Conservation (phyloP, 2,113 vertebrate species). For the Rostratula benghalensis region DNA sequence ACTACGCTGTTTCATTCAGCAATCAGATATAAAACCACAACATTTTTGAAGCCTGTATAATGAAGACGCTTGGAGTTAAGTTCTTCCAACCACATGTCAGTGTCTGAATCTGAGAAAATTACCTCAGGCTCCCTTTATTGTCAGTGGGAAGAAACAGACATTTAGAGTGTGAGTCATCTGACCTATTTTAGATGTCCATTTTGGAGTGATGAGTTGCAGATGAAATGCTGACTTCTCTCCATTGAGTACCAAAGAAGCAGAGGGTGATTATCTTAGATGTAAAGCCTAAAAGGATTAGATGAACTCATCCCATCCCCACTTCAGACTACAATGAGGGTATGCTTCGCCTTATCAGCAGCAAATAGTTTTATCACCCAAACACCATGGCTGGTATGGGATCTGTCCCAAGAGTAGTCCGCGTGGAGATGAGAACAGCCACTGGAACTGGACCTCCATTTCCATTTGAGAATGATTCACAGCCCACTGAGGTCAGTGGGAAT, state of each 20-base stretch:
- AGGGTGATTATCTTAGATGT: background rate
- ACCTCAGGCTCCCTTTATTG: constrained; percentile 16
- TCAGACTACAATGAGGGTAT: background rate
- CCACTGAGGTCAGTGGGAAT: background rate
- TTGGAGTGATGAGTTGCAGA: constrained; percentile 45
- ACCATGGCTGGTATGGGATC: background rate
- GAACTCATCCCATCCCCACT: background rate
- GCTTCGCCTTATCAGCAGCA: background rate
- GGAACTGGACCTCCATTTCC: background rate
- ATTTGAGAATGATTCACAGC: background rate
- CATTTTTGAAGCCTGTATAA: background rate
- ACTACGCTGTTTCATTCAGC: background rate
- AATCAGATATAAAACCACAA: background rate
- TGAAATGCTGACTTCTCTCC: background rate
- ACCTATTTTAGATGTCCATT: constrained; percentile 32
- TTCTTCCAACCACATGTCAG: background rate
- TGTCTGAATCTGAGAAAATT: constrained; percentile 32
- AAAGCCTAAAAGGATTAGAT: background rate
- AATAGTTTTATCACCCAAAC: background rate
- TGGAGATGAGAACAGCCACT: background rate
- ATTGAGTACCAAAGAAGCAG: background rate
- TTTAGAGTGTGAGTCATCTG: constrained; percentile 37
- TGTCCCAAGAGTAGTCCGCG: background rate
- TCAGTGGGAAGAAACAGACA: constrained; percentile 1
- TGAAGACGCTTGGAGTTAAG: background rate